Percentiles rank a stretch among this genome's conserved stretches.
Conservation (phyloP, 2,888 invertebrate species). For the Hyles lineata region DNA sequence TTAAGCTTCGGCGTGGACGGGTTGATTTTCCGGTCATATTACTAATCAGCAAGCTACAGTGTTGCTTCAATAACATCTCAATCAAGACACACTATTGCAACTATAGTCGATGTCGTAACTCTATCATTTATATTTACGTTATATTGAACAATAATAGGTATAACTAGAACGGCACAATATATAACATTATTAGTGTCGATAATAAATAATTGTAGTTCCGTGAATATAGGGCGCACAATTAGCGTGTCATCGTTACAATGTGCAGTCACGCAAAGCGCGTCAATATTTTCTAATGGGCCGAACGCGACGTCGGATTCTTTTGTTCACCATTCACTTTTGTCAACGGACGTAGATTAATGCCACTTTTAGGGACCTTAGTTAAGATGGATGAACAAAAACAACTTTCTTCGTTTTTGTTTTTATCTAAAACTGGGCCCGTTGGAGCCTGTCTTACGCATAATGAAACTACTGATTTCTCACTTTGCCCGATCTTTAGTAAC, state of each 20-base stretch:
- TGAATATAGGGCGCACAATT: slow-evolving; percentile 49
- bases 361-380: slow-evolving; percentile 20
- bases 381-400: slow-evolving; percentile 35
- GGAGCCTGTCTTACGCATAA: neutral
- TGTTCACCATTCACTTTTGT: slow-evolving; percentile 65
- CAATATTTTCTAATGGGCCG: slow-evolving; percentile 50
- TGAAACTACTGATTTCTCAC: too few relatives aligned
- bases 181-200: slow-evolving; percentile 3
- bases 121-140: neutral
- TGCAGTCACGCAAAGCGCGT: slow-evolving; percentile 54
- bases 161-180: neutral
- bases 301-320: slow-evolving; percentile 55
- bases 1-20: too few relatives aligned
- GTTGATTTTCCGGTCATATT: too few relatives aligned
- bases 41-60: too few relatives aligned
- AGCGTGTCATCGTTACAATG: slow-evolving; percentile 48
- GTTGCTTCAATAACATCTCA: too few relatives aligned
- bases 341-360: slow-evolving; percentile 69
- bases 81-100: too few relatives aligned
- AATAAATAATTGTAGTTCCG: slow-evolving; percentile 34
- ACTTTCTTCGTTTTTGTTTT: slow-evolving; percentile 28
- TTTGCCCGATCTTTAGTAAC: too few relatives aligned
- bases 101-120: too few relatives aligned
- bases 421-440: neutral
- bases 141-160: neutral